Evolutionary conservation across 2,113 vertebrate genomes (phyloP).

Genomic region (Plecturocebus donacophilus): DNA sequence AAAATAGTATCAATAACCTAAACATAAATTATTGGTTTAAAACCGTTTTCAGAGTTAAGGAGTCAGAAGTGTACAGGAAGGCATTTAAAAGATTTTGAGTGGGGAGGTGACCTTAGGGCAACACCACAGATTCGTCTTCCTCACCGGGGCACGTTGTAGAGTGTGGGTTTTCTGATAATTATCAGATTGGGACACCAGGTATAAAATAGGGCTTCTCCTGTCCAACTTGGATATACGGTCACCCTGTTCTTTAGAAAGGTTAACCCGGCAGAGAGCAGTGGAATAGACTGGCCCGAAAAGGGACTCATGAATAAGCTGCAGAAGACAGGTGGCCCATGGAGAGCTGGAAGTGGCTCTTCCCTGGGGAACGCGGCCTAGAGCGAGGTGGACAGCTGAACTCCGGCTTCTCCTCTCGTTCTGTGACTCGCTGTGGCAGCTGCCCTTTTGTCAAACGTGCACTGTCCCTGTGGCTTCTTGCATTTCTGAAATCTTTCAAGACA

Average conservation of each 20-base stretch:
- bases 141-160: neutral
- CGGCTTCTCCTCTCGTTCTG: neutral
- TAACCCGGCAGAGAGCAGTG: neutral
- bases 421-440: neutral
- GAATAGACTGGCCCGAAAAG: neutral
- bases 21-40: conserved; percentile 12
- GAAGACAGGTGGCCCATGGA: rapidly evolving
- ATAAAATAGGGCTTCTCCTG: neutral
- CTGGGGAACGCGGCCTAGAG: neutral
- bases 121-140: rapidly evolving
- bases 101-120: rapidly evolving
- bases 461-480: neutral
- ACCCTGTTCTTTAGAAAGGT: neutral
- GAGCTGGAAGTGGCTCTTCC: neutral
- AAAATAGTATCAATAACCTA: neutral
- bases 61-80: neutral
- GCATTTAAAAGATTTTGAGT: neutral
- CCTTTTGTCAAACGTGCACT: neutral
- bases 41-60: neutral
- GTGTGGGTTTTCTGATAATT: neutral
- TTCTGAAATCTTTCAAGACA: neutral
- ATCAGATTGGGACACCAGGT: rapidly evolving
- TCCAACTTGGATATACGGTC: neutral
- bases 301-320: neutral
- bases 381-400: neutral